Percentiles rank a stretch among this genome's conserved stretches.
These are phyloP conservation scores for Operophtera brumata DNA, from an alignment of 2,888 invertebrate genomes.

Conservation along the genomic window DNA sequence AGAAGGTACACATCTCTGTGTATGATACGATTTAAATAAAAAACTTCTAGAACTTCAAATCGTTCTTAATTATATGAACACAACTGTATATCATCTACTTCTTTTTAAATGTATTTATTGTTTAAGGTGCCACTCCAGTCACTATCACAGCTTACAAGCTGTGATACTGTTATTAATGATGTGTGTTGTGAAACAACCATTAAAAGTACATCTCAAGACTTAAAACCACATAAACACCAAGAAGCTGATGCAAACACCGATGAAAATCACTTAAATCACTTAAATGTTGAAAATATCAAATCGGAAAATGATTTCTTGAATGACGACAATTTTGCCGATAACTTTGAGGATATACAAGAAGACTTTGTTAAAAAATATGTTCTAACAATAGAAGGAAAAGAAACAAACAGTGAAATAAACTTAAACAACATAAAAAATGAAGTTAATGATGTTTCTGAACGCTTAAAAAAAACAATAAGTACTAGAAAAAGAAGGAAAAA, in stretches of 20 bases:
- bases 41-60: too few species aligned
- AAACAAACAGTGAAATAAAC: neutral
- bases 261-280: neutral
- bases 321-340: neutral
- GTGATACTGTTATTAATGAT: neutral
- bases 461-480: neutral
- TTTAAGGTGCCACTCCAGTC: neutral
- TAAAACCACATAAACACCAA: neutral
- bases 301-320: neutral
- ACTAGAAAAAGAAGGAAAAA: constrained; percentile 1
- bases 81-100: too few species aligned
- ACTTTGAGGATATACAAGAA: neutral
- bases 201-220: neutral
- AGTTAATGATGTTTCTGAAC: neutral
- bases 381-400: neutral
- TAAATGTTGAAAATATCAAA: constrained; percentile 5
- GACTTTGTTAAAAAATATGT: neutral
- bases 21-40: too few species aligned
- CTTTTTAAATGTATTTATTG: neutral
- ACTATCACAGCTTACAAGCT: neutral
- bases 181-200: constrained; percentile 6
- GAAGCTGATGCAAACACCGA: neutral
- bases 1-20: too few species aligned
- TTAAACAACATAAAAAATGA: neutral
- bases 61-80: too few species aligned